phyloP scores from a whole-genome alignment of 1,140 invertebrate species.

The Drosophila kepulauana region DNA sequence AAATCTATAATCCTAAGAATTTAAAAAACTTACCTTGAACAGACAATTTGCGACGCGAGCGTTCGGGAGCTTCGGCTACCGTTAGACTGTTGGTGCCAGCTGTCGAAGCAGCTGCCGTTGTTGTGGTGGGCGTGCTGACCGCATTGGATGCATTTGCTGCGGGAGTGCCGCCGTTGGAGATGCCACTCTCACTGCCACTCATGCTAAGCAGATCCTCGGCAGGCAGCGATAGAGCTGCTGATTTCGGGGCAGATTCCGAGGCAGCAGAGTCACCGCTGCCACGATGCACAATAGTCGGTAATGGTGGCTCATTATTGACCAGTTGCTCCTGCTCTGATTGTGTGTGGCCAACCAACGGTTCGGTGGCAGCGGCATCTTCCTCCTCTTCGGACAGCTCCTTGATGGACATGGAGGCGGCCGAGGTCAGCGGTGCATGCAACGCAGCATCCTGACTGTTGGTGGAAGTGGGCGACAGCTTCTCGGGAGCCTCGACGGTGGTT shows the following conservation, averaged over 20 bases:
- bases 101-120: slow-evolving; percentile 27
- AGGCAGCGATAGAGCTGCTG: slow-evolving; percentile 72
- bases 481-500: slow-evolving; percentile 84
- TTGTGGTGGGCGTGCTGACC: slow-evolving; percentile 51
- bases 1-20: no score
- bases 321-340: slow-evolving; percentile 42
- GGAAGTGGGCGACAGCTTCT: slow-evolving; percentile 86
- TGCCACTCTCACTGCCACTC: slow-evolving; percentile 68
- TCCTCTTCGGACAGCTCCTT: slow-evolving; percentile 77
- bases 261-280: slow-evolving; percentile 64
- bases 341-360: slow-evolving; percentile 57
- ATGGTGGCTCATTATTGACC: slow-evolving; percentile 19
- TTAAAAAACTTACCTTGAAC: slow-evolving; percentile 71
- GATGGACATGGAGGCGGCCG: slow-evolving; percentile 84
- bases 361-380: slow-evolving; percentile 57
- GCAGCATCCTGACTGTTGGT: slow-evolving; percentile 85
- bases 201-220: slow-evolving; percentile 72
- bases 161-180: slow-evolving; percentile 61
- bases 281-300: slow-evolving; percentile 42
- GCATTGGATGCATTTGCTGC: slow-evolving; percentile 40
- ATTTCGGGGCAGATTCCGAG: slow-evolving; percentile 68
- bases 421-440: slow-evolving; percentile 76
- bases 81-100: slow-evolving; percentile 62
- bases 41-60: slow-evolving; percentile 73
- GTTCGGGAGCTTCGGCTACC: slow-evolving; percentile 70